Evolutionary conservation across 2,888 invertebrate species (phyloP).

Genomic region (Thyatira batis): DNA sequence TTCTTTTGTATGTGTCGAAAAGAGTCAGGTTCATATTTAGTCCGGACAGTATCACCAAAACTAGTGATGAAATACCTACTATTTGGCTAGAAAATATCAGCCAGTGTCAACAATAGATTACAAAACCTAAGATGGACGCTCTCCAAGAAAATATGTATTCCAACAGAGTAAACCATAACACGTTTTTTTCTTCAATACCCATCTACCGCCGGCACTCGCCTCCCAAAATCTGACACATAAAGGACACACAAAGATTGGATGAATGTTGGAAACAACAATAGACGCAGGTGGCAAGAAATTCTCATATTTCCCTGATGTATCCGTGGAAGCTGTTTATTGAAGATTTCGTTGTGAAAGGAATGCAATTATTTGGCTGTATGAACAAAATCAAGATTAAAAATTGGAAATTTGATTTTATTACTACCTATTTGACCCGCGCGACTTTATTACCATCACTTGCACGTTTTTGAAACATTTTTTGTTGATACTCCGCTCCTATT

Average conservation of each 20-base stretch:
- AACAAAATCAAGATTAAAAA: neutral
- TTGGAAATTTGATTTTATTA: neutral
- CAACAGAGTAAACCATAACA: neutral
- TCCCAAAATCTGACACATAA: slow-evolving; percentile 2
- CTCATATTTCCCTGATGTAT: neutral
- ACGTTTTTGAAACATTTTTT: too few species aligned
- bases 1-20: too few species aligned
- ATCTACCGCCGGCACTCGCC: neutral
- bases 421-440: too few species aligned
- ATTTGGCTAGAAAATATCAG: too few species aligned
- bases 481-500: too few species aligned
- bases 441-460: too few species aligned
- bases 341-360: neutral
- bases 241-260: slow-evolving; percentile 1
- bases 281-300: neutral
- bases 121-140: too few species aligned
- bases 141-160: too few species aligned
- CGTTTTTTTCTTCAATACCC: neutral
- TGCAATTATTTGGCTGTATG: neutral
- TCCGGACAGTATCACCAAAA: too few species aligned
- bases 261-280: neutral
- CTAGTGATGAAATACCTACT: too few species aligned
- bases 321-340: neutral
- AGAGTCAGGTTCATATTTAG: too few species aligned
- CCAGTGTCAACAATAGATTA: too few species aligned